Conservation (phyloP, 2,888 invertebrate genomes). For the Gari tellinella region DNA sequence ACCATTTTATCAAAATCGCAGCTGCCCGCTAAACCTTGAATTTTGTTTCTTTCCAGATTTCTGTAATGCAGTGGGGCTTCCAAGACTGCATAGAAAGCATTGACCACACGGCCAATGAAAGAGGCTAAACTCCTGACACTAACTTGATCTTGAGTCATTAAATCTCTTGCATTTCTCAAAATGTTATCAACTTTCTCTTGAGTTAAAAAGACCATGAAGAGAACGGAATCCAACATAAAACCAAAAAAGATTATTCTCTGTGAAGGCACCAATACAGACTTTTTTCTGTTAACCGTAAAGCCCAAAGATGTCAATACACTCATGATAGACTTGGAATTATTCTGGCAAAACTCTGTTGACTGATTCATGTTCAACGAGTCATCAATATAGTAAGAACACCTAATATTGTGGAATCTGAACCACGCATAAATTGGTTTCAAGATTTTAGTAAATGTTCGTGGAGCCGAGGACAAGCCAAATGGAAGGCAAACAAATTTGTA, state of each 20-base stretch:
- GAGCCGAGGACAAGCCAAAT: constrained; percentile 19
- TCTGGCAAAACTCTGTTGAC: neutral
- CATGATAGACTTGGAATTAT: constrained; percentile 23
- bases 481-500: constrained; percentile 28
- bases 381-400: constrained; percentile 59
- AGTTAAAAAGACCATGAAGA: neutral
- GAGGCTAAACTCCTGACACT: constrained; percentile 1
- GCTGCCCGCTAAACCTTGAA: constrained; percentile 15
- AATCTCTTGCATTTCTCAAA: constrained; percentile 2
- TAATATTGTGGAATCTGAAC: constrained; percentile 22
- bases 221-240: constrained; percentile 19
- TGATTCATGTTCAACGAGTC: constrained; percentile 57
- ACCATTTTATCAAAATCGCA: constrained; percentile 1
- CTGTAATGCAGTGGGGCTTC: constrained; percentile 44
- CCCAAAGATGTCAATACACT: neutral
- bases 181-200: constrained; percentile 48
- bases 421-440: constrained; percentile 30
- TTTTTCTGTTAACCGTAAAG: neutral
- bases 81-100: constrained; percentile 34
- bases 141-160: neutral
- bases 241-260: constrained; percentile 35
- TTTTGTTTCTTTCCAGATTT: constrained; percentile 37
- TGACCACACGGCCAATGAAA: constrained; percentile 34
- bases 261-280: neutral
- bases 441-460: constrained; percentile 24